These are phyloP conservation scores for Oreotrochilus melanogaster DNA, from an alignment of 2,113 vertebrate species.

Conservation along the genomic window DNA sequence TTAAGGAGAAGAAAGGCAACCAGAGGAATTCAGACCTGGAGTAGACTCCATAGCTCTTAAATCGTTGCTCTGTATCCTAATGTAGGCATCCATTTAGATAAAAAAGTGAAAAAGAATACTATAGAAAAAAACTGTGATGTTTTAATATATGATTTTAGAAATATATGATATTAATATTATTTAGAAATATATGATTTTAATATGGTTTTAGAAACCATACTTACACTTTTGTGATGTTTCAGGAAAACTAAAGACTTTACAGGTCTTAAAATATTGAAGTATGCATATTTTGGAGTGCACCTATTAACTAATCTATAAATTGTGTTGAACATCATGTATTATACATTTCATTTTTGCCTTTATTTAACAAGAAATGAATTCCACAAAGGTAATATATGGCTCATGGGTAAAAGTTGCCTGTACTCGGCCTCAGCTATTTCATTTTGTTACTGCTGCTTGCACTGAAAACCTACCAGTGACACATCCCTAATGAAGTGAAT, in stretches of 20 bases:
- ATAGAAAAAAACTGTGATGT: neutral
- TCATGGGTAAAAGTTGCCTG: neutral
- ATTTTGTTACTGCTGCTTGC: neutral
- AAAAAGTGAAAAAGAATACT: neutral
- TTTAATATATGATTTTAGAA: neutral
- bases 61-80: neutral
- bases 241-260: neutral
- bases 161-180: neutral
- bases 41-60: neutral
- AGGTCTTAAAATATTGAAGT: neutral
- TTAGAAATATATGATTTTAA: too few species aligned
- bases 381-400: neutral
- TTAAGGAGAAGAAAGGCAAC: neutral
- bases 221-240: neutral
- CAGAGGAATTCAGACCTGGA: neutral
- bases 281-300: neutral
- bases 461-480: neutral
- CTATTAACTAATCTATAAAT: neutral
- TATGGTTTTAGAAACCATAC: neutral
- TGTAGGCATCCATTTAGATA: neutral
- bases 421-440: neutral
- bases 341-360: neutral
- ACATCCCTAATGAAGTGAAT: conserved; percentile 45
- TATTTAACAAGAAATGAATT: neutral
- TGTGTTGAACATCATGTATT: neutral